phyloP scores from a whole-genome alignment of 1,140 invertebrate species.

The Aphidius gifuensis region DNA sequence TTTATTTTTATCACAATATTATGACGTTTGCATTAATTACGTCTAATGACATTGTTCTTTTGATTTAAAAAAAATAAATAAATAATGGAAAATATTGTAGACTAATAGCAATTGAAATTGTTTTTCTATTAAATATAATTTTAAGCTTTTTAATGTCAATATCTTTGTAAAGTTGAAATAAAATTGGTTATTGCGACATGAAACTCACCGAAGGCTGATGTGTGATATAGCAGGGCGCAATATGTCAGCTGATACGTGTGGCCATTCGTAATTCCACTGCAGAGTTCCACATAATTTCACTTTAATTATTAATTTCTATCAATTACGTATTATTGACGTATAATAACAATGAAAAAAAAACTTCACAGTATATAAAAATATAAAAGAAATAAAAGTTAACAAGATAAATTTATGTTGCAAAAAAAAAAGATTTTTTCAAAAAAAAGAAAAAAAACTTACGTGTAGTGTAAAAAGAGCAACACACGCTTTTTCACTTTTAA shows the following conservation, averaged over 20 bases:
- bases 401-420: constrained; percentile 8
- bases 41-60: no score
- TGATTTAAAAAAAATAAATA: no score
- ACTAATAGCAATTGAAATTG: no score
- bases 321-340: background rate
- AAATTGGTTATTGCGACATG: constrained; percentile 25
- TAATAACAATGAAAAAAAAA: no score
- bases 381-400: background rate
- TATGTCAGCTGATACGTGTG: constrained; percentile 57
- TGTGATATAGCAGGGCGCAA: constrained; percentile 54
- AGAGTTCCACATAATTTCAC: constrained; percentile 54
- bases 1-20: no score
- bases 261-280: constrained; percentile 48
- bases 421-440: no score
- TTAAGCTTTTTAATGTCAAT: constrained; percentile 26
- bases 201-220: constrained; percentile 51
- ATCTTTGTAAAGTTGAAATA: constrained; percentile 9
- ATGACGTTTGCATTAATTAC: background rate
- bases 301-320: constrained; percentile 15
- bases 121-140: constrained; percentile 3
- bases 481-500: no score
- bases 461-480: no score
- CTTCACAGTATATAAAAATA: no score
- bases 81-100: background rate
- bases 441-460: background rate